phyloP scores from a whole-genome alignment of 1,140 invertebrate genomes.

The Hylyphantes graminicola region DNA sequence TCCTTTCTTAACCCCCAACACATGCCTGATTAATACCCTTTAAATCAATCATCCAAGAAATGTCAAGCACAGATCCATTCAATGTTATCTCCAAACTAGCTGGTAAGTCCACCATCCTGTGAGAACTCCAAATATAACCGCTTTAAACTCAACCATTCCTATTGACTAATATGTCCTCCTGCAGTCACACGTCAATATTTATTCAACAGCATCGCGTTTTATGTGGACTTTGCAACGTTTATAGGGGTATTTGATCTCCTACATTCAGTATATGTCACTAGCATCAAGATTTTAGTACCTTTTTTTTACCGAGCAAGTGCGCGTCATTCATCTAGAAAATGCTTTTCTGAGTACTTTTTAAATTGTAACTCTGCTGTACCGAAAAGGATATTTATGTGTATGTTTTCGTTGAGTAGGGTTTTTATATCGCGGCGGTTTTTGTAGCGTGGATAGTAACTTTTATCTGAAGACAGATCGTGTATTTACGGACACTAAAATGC shows the following conservation, averaged over 20 bases:
- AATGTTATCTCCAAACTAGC: conserved; percentile 8
- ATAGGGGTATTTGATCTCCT: conserved; percentile 44
- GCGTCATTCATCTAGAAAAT: conserved; percentile 27
- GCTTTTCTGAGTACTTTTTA: conserved; percentile 14
- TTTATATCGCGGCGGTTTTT: conserved; percentile 3
- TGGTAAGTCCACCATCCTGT: conserved; percentile 1
- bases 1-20: no score
- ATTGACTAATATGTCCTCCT: conserved; percentile 32
- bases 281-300: conserved; percentile 38
- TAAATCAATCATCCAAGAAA: no score
- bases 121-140: conserved; percentile 18
- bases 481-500: not conserved
- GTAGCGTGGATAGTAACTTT: not conserved
- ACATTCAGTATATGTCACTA: conserved; percentile 47
- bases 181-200: conserved; percentile 47
- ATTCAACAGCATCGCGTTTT: conserved; percentile 41
- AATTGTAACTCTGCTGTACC: conserved; percentile 25
- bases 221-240: conserved; percentile 48
- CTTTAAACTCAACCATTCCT: conserved; percentile 25
- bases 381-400: conserved; percentile 24
- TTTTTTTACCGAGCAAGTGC: conserved; percentile 47
- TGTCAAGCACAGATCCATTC: no score
- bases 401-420: conserved; percentile 14
- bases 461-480: not conserved
- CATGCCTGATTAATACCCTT: no score